Evolutionary conservation across 2,797 vertebrate genomes (phyloP).

Genomic region (Selene dorsalis): DNA sequence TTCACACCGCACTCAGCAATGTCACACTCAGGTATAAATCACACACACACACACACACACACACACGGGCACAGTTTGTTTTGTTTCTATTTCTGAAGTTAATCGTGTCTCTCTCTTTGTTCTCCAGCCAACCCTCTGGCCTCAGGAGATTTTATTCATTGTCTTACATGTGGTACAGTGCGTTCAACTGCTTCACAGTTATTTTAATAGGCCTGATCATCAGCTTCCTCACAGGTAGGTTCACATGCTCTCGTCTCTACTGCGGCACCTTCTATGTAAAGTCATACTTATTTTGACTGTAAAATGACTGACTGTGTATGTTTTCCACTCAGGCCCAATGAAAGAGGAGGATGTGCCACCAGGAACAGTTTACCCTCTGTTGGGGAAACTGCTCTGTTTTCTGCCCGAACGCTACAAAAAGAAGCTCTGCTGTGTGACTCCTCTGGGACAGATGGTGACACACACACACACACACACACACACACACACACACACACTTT

Average conservation of each 20-base stretch:
- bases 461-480: too few relatives aligned
- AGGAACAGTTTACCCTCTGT: constrained; percentile 87
- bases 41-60: rapidly evolving
- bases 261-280: background rate
- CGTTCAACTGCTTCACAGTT: constrained; percentile 89
- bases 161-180: constrained; percentile 98
- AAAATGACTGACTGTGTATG: background rate
- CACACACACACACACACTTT: too few relatives aligned
- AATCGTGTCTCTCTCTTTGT: constrained; percentile 10
- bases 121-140: constrained; percentile 77
- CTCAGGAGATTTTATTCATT: constrained; percentile 89
- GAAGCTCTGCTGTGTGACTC: constrained; percentile 78
- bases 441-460: constrained; percentile 72
- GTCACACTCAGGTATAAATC: constrained; percentile 49
- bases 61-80: background rate
- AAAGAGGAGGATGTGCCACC: constrained; percentile 82
- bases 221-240: constrained; percentile 90
- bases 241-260: too few relatives aligned
- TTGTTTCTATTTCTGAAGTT: background rate
- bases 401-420: constrained; percentile 80
- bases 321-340: constrained; percentile 80
- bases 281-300: background rate
- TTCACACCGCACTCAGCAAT: constrained; percentile 71
- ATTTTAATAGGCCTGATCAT: constrained; percentile 89
- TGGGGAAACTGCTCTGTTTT: constrained; percentile 83